Evolutionary conservation across 2,797 vertebrate species (phyloP).

Genomic region (Gobionotothen gibberifrons): DNA sequence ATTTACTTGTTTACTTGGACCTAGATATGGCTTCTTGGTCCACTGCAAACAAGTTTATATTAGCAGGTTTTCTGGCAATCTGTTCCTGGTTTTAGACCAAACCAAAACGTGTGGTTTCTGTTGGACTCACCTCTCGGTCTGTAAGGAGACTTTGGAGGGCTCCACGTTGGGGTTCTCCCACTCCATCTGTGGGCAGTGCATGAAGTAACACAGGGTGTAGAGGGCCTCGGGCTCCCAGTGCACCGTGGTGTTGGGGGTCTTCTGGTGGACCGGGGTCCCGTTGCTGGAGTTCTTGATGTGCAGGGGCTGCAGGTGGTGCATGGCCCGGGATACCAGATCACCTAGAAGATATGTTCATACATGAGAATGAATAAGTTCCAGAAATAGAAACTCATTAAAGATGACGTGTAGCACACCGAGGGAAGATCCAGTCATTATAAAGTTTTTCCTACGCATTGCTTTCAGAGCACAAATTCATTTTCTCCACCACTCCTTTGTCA

Average conservation of each 20-base stretch:
- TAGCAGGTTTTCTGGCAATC: not conserved
- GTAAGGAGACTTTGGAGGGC: conserved; percentile 94
- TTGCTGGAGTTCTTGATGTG: conserved; percentile 92
- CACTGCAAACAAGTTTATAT: not conserved
- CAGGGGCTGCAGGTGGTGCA: conserved; percentile 97
- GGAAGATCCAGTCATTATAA: conserved; percentile 9
- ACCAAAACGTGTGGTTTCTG: not conserved
- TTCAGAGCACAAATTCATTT: conserved; percentile 29
- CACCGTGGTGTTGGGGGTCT: conserved; percentile 77
- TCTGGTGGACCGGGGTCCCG: conserved; percentile 92
- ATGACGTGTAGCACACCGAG: not conserved
- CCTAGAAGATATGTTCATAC: conserved; percentile 77
- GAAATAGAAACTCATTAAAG: conserved; percentile 8
- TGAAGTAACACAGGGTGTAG: conserved; percentile 98
- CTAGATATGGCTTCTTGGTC: not conserved
- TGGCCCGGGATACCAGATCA: conserved; percentile 94
- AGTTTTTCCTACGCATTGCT: conserved; percentile 29
- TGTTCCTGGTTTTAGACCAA: not conserved
- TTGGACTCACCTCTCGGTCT: conserved; percentile 92
- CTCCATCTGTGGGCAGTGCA: conserved; percentile 99
- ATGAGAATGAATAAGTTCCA: conserved; percentile 17
- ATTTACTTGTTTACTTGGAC: not conserved
- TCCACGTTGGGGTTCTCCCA: conserved; percentile 99
- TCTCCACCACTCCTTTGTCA: conserved; percentile 29
- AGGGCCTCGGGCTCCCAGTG: conserved; percentile 98